phyloP scores from a whole-genome alignment of 2,888 invertebrate species.

The Tenthredo livida region DNA sequence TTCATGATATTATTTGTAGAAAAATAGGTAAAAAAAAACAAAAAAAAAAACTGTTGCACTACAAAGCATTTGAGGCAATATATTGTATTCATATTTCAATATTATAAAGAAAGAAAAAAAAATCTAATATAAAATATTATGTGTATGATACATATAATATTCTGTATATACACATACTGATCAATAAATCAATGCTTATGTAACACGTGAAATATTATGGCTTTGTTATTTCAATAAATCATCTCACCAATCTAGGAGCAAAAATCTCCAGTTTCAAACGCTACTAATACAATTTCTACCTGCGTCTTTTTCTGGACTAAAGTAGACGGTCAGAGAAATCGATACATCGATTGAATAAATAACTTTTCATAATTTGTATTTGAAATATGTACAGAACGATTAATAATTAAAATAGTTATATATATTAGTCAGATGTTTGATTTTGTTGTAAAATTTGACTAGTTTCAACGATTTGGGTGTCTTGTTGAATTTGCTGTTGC shows the following conservation, averaged over 20 bases:
- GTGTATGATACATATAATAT: conserved; percentile 31
- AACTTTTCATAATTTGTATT: conserved; percentile 41
- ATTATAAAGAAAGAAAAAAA: conserved; percentile 35
- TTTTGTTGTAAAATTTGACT: conserved; percentile 39
- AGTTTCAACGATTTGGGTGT: conserved; percentile 15
- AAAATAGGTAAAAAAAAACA: not conserved
- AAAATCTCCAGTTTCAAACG: not conserved
- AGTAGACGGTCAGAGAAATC: not conserved
- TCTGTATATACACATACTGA: conserved; percentile 65
- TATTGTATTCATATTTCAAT: conserved; percentile 48
- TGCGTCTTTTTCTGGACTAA: not conserved
- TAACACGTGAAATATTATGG: conserved; percentile 47
- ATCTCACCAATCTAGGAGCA: not conserved
- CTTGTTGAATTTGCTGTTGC: conserved; percentile 47
- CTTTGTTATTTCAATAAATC: not conserved
- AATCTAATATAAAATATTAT: conserved; percentile 56
- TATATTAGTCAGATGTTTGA: conserved; percentile 37
- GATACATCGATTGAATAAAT: not conserved
- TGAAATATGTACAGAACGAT: conserved; percentile 47
- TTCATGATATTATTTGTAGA: conserved; percentile 16
- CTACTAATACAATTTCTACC: not conserved
- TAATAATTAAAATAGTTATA: not conserved
- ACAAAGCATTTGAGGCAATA: conserved; percentile 49
- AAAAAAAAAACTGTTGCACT: not conserved
- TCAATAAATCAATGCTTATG: conserved; percentile 68